These are phyloP conservation scores for Epinotia ramella DNA, from an alignment of 2,888 invertebrate species.

Conservation along the genomic window DNA sequence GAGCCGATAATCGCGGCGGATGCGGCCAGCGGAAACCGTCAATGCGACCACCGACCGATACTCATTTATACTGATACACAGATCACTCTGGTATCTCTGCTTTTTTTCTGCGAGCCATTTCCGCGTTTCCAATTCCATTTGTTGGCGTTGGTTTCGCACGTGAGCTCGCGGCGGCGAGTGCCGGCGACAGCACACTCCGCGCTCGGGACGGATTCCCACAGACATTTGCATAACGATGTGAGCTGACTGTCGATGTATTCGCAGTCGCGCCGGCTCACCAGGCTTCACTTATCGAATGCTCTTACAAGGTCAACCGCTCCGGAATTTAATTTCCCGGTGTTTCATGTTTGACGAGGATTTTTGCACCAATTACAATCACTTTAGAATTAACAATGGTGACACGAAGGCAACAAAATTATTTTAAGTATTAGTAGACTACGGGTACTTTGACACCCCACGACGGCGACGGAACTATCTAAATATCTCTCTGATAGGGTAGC, in stretches of 20 bases:
- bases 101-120: conserved; percentile 16
- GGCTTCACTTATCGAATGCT: conserved; percentile 26
- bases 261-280: conserved; percentile 13
- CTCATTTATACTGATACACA: conserved; percentile 13
- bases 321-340: conserved; percentile 4
- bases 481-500: neutral
- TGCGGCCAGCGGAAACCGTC: conserved; percentile 29
- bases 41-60: conserved; percentile 19
- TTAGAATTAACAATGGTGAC: neutral
- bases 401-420: too few species aligned
- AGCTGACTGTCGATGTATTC: conserved; percentile 29
- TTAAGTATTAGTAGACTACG: neutral
- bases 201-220: conserved; percentile 39
- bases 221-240: conserved; percentile 39
- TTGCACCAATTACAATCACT: neutral
- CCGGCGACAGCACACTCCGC: conserved; percentile 28
- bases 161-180: conserved; percentile 26
- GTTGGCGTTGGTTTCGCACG: conserved; percentile 4
- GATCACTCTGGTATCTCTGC: conserved; percentile 1
- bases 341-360: neutral
- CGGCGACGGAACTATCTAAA: too few species aligned
- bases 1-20: conserved; percentile 34
- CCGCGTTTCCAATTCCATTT: conserved; percentile 7
- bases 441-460: neutral
- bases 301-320: conserved; percentile 17